These are phyloP conservation scores for Torymus aiolomorphi DNA, from an alignment of 2,888 invertebrate species.

Conservation along the genomic window DNA sequence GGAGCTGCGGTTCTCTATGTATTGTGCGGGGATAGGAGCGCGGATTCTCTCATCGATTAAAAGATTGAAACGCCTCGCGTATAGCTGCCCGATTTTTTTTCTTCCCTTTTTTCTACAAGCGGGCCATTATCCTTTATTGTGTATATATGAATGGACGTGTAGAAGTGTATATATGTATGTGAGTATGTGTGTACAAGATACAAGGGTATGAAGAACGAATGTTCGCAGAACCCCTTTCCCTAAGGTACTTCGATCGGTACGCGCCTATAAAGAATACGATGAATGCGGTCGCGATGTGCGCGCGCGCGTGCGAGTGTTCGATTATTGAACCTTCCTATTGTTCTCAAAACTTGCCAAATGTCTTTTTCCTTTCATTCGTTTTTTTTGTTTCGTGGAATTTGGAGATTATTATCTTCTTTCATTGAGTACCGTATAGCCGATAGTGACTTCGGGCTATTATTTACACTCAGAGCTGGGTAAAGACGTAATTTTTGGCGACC, in stretches of 20 bases:
- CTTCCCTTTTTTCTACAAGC: neutral
- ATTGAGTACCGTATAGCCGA: slow-evolving; percentile 11
- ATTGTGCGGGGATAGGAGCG: no score
- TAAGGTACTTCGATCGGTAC: slow-evolving; percentile 26
- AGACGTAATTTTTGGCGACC: slow-evolving; percentile 22
- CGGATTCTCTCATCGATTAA: neutral
- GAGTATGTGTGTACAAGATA: neutral
- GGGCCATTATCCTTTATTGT: slow-evolving; percentile 1
- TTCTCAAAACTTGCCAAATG: neutral
- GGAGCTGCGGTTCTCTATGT: no score
- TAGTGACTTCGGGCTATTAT: slow-evolving; percentile 22
- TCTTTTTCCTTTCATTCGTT: slow-evolving; percentile 1
- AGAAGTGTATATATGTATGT: slow-evolving; percentile 4
- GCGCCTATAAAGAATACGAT: slow-evolving; percentile 11
- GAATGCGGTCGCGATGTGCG: neutral
- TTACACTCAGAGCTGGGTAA: slow-evolving; percentile 26
- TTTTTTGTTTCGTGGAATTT: neutral
- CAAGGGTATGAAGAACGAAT: slow-evolving; percentile 29
- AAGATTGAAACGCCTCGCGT: no score
- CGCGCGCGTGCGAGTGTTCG: neutral
- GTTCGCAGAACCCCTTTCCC: slow-evolving; percentile 38
- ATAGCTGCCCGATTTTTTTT: neutral
- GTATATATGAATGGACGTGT: neutral
- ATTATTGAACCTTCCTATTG: slow-evolving; percentile 1
- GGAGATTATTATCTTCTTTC: neutral